Evolutionary conservation across 2,113 vertebrate genomes (phyloP), one percentile per base, ranked within the genome.

Genomic region (Etheostoma spectabile): DNA sequence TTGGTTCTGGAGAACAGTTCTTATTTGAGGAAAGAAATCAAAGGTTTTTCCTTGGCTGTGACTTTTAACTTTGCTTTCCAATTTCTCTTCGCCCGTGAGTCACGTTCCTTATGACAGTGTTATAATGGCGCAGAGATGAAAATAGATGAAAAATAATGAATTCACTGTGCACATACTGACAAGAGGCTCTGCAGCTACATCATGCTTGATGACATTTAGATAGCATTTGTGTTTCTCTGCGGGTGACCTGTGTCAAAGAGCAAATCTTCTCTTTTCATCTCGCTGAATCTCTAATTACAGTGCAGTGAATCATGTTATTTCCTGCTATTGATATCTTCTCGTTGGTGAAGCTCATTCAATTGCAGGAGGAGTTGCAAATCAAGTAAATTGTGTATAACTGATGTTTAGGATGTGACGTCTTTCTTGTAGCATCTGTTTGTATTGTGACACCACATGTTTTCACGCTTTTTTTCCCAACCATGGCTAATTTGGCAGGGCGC

Each of bases 231-330:
- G 87, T 86, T 80, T 91, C 93, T 90, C 91, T 75, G 88, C 86
- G 88, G 89, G 93, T 87, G 91, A 92, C 86, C 88, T 21, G 70
- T 89, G 84, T 91, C 87, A 86, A 86, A 89, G 85, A 90, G 86
- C 86, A 90, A 88, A 90, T 91, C 82, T 83, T 85, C 77, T 62
- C 90, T 77, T 90, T 93, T 92, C 87, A 91, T 90, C 85, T 85
- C 46, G 21, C 63, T 82, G 80, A 86, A 89, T 91, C 86, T 90
- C 81, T 93, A 92, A 93, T 93, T 90, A 88, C 88, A 79, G 90
- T 35, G 91, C 78, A 77, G 71, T 86, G 88, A 93, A 75, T 92
- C 83, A 62, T 85, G 85, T 81, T 90, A 88, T 92, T 91, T 91
- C 89, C 82, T 83, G 66, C 89, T 69, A 86, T 89, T 90, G 90